Evolutionary conservation across 2,888 invertebrate genomes (phyloP), one percentile per base, ranked within the genome.

Genomic region (Tanytarsus gracilentus): DNA sequence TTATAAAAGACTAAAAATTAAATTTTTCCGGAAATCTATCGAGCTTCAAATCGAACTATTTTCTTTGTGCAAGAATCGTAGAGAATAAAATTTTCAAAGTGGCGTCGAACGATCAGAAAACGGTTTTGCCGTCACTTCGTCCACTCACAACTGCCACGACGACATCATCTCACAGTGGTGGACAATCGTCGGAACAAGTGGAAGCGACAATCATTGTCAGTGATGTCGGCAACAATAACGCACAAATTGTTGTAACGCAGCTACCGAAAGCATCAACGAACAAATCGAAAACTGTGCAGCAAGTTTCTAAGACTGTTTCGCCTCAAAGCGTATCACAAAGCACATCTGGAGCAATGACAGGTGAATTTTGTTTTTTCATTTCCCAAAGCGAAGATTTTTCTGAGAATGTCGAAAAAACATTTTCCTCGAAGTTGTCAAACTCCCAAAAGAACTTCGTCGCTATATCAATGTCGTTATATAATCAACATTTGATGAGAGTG

Each of bases 71-170:
- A n/a, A n/a, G n/a, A 33, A 33, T 6, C 1, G 1, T 9, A 25
- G 25, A 2, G 26, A 16, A 26, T 26, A 55, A 39, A 36, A 39
- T 23, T 18, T n/a, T 33, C 52, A 55, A 55, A 55, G 55, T 55
- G 55, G 55, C 55, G 55, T 55, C 55, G 3, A 55, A 55, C 55
- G 55, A 55, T 40, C 36, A 55, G 14, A 55, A 55, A 25, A 14
- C 26, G 14, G 25, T 33, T 39, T 26, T 39, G 39, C 26, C 49
- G 9, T 8, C 11, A 8, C 30, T 8, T 6, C 30, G n/a, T 11
- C 44, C 8, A 16, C 44, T 26, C n/a, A 49, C 39, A 39, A 55
- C 36, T 36, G 36, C 16, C 55, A 33, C 44, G n/a, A 18, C 36
- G 16, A 36, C 14, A 14, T 1, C 9, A 26, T 40, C 26, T 9